A percentile compares a stretch with the other conserved stretches of the same genome.
phyloP scores from a whole-genome alignment of 2,113 vertebrate genomes.

The Corythaeola cristata region DNA sequence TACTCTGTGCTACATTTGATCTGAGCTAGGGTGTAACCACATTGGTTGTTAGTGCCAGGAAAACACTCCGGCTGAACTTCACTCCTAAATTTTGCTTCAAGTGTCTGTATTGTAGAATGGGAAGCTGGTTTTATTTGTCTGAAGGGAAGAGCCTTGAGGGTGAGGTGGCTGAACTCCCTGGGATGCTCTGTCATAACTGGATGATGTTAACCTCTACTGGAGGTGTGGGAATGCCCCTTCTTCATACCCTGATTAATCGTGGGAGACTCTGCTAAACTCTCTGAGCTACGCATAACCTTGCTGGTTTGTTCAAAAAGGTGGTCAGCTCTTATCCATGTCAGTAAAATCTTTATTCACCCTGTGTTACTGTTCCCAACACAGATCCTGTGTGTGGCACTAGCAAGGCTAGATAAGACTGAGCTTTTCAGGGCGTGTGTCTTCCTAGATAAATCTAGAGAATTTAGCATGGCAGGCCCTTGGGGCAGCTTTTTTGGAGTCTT shows the following conservation, averaged over 20 bases:
- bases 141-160: neutral
- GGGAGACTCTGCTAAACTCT: neutral
- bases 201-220: neutral
- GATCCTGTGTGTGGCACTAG: neutral
- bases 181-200: neutral
- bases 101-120: neutral
- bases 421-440: neutral
- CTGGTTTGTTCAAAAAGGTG: neutral
- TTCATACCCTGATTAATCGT: neutral
- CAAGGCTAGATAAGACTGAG: neutral
- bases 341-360: neutral
- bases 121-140: neutral
- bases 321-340: neutral
- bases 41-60: neutral
- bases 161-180: neutral
- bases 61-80: neutral
- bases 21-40: neutral
- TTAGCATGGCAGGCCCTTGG: accelerated
- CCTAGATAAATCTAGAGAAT: neutral
- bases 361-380: accelerated
- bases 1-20: neutral
- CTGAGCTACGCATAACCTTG: neutral
- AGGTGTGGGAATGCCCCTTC: neutral
- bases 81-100: neutral
- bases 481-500: neutral